phyloP scores from a whole-genome alignment of 2,113 vertebrate genomes.

The Tragelaphus buxtoni region DNA sequence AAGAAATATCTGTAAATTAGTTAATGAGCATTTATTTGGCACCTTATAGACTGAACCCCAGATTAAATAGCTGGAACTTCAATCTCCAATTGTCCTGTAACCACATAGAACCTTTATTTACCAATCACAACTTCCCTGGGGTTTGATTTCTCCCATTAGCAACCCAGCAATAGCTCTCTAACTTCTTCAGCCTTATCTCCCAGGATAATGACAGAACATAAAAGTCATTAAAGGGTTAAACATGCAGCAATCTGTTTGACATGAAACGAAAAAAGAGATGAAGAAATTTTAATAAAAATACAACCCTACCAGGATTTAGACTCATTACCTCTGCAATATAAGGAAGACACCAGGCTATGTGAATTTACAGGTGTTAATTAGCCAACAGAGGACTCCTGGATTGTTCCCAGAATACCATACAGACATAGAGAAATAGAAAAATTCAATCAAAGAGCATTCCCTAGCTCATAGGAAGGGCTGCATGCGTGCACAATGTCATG shows the following conservation, averaged over 20 bases:
- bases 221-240: constrained; percentile 53
- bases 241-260: constrained; percentile 33
- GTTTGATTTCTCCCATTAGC: not conserved
- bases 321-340: constrained; percentile 59
- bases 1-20: not conserved
- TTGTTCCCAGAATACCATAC: constrained; percentile 47
- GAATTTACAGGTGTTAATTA: constrained; percentile 72
- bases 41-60: not conserved
- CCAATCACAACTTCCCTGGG: not conserved
- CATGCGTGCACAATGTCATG: not conserved
- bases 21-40: not conserved
- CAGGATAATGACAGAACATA: not conserved
- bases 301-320: constrained; percentile 62
- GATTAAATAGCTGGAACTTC: not conserved
- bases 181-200: not conserved
- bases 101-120: not conserved
- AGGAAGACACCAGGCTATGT: constrained; percentile 51
- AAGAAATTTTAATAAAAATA: constrained; percentile 70
- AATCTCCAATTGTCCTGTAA: not conserved
- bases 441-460: constrained; percentile 13
- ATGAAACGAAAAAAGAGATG: not conserved
- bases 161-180: not conserved
- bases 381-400: constrained; percentile 42
- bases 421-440: constrained; percentile 49
- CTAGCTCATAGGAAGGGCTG: not conserved